Evolutionary conservation across 2,113 vertebrate species (phyloP).

Genomic region (Anguilla japonica): DNA sequence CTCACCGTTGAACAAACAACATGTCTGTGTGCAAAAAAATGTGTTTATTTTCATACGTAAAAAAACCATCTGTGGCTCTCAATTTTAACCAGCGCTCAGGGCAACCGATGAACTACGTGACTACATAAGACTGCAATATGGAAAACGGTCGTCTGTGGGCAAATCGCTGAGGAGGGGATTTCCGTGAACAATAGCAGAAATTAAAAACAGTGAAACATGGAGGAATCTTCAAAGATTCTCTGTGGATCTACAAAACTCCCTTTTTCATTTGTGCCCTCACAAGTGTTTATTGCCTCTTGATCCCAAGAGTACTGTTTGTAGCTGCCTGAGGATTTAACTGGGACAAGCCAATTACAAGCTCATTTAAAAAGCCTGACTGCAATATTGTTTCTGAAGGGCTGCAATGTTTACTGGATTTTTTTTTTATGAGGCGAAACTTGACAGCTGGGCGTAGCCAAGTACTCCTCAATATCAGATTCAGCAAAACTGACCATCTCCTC

Average conservation of each 20-base stretch:
- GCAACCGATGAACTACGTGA: background rate
- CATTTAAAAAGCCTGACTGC: constrained; percentile 34
- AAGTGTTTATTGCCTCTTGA: constrained; percentile 27
- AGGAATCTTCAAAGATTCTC: background rate
- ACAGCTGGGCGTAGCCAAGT: constrained; percentile 30
- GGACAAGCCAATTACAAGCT: constrained; percentile 45
- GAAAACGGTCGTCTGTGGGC: background rate
- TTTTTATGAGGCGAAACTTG: constrained; percentile 30
- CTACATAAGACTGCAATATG: background rate
- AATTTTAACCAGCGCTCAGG: background rate
- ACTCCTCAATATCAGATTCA: constrained; percentile 32
- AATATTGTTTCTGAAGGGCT: constrained; percentile 28
- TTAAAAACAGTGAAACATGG: background rate
- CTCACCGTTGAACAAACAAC: constrained; percentile 31
- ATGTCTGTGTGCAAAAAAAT: constrained; percentile 9
- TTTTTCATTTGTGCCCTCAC: constrained; percentile 9
- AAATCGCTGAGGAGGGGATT: background rate
- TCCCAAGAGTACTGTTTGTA: constrained; percentile 41
- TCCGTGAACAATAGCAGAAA: background rate
- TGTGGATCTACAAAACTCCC: background rate
- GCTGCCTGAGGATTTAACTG: constrained; percentile 25
- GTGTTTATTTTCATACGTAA: constrained; percentile 22
- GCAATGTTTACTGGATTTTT: constrained; percentile 28
- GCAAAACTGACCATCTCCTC: constrained; percentile 22
- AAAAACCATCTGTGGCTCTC: background rate